Evolutionary conservation across 2,113 vertebrate genomes (phyloP).

Genomic region (Dinomys branickii): DNA sequence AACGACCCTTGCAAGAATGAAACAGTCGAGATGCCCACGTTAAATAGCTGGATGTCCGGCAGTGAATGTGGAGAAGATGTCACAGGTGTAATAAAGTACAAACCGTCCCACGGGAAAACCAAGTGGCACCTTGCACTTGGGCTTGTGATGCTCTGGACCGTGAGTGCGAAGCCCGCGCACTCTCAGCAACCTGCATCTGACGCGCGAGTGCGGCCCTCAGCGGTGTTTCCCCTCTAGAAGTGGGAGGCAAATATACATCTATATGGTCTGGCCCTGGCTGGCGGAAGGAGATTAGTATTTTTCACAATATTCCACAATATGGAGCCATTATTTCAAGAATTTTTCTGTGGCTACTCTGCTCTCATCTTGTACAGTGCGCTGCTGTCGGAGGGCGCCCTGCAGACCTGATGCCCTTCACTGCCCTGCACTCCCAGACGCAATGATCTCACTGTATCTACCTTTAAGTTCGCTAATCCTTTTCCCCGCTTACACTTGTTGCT

Average conservation of each 20-base stretch:
- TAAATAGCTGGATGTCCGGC: background rate
- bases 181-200: background rate
- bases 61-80: background rate
- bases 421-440: too few relatives aligned
- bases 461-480: background rate
- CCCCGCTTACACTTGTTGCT: background rate
- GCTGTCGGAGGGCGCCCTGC: background rate
- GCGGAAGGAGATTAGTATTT: background rate
- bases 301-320: background rate
- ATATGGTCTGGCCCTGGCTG: background rate
- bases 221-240: too few relatives aligned
- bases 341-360: background rate
- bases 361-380: background rate
- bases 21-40: background rate
- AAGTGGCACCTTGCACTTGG: rapidly evolving
- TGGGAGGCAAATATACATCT: background rate
- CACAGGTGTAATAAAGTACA: background rate
- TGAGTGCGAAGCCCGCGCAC: background rate
- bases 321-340: background rate
- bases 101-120: background rate
- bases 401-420: background rate
- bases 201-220: background rate
- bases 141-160: background rate
- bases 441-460: background rate
- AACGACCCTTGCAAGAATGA: background rate